A percentile compares a stretch with the other conserved stretches of the same genome.
Evolutionary conservation across 2,888 invertebrate genomes (phyloP).

Genomic region (Xylota sylvarum): DNA sequence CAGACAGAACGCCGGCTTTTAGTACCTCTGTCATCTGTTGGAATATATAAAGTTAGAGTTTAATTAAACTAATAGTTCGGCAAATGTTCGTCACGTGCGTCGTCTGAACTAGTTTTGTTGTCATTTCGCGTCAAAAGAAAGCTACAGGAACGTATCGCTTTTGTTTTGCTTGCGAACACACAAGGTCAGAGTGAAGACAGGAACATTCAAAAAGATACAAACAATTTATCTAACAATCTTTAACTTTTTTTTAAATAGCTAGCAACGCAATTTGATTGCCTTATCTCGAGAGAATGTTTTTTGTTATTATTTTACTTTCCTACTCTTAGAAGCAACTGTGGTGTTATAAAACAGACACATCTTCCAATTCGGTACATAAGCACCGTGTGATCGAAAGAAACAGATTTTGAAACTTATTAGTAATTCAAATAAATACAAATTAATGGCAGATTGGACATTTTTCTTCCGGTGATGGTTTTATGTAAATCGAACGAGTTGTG

Average conservation of each 20-base stretch:
- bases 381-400: not conserved
- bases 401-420: not conserved
- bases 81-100: not conserved
- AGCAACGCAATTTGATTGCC: not conserved
- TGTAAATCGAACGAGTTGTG: slow-evolving; percentile 11
- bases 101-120: slow-evolving; percentile 31
- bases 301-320: not conserved
- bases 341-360: not conserved
- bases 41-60: slow-evolving; percentile 11
- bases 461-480: slow-evolving; percentile 16
- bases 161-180: slow-evolving; percentile 25
- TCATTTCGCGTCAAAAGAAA: slow-evolving; percentile 14
- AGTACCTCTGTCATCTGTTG: slow-evolving; percentile 92
- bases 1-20: slow-evolving; percentile 93
- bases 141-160: slow-evolving; percentile 20
- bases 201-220: not conserved
- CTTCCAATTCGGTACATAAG: slow-evolving; percentile 2
- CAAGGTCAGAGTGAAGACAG: slow-evolving; percentile 35
- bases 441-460: not conserved
- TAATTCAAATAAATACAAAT: slow-evolving; percentile 19
- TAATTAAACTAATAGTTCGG: not conserved
- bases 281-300: slow-evolving; percentile 14
- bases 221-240: slow-evolving; percentile 30
- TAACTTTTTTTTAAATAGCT: not conserved
- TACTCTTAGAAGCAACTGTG: not conserved